Conservation (phyloP, 2,888 invertebrate species). For the Oscheius sp. region DNA sequence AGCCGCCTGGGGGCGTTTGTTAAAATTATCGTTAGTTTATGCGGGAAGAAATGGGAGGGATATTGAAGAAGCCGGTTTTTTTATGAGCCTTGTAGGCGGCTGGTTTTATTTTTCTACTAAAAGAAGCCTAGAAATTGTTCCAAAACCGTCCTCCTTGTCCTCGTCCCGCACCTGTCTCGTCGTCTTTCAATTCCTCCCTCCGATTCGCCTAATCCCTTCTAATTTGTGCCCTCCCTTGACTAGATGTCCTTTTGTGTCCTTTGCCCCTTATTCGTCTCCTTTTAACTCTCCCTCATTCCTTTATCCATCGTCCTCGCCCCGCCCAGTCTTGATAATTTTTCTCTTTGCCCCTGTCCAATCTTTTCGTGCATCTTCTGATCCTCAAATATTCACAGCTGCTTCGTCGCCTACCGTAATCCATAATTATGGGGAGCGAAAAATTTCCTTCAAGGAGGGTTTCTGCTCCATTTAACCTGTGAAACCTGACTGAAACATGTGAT, state of each 20-base stretch:
- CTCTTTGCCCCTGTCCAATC: slow-evolving; percentile 7
- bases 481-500: slow-evolving; percentile 2
- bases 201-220: slow-evolving; percentile 27
- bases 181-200: neutral
- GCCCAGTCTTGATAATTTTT: slow-evolving; percentile 31
- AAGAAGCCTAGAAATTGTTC: too few relatives aligned
- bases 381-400: slow-evolving; percentile 14
- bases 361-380: neutral
- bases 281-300: too few relatives aligned
- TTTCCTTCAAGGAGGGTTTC: neutral
- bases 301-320: slow-evolving; percentile 3
- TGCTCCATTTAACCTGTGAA: slow-evolving; percentile 9
- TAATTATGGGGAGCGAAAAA: neutral
- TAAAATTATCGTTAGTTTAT: too few relatives aligned
- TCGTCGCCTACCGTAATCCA: neutral
- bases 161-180: neutral
- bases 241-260: slow-evolving; percentile 29
- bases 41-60: too few relatives aligned
- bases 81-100: too few relatives aligned
- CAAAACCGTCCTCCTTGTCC: too few relatives aligned
- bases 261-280: too few relatives aligned
- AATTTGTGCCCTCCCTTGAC: slow-evolving; percentile 28
- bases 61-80: too few relatives aligned
- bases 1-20: too few relatives aligned
- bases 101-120: too few relatives aligned